A percentile compares a stretch with the other conserved stretches of the same genome.
These are phyloP conservation scores for Myopa tessellatipennis DNA, from an alignment of 2,888 invertebrate genomes.

Conservation along the genomic window DNA sequence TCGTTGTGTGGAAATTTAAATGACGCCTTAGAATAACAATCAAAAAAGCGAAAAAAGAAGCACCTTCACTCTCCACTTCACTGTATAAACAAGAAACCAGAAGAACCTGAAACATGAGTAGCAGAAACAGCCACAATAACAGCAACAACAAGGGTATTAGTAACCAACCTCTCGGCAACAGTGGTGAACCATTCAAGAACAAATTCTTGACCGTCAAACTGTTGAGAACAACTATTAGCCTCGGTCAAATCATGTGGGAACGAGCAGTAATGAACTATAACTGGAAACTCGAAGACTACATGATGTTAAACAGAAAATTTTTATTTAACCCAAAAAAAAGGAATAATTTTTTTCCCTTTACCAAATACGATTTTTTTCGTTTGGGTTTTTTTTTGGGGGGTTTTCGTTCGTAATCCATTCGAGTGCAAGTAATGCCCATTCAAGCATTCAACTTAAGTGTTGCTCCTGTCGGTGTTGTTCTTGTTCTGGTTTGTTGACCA, in stretches of 20 bases:
- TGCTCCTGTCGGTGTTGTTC: slow-evolving; percentile 9
- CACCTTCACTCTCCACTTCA: too few relatives aligned
- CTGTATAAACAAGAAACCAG: too few relatives aligned
- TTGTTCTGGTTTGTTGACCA: slow-evolving; percentile 38
- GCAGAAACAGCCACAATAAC: too few relatives aligned
- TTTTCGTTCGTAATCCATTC: neutral
- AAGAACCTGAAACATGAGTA: too few relatives aligned
- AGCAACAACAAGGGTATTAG: too few relatives aligned
- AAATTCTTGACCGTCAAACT: slow-evolving; percentile 40
- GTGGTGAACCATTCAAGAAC: slow-evolving; percentile 38
- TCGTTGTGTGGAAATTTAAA: slow-evolving; percentile 6
- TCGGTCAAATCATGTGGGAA: neutral
- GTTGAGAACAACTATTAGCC: neutral
- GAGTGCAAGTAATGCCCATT: neutral
- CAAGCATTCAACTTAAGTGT: neutral
- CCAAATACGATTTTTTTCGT: neutral
- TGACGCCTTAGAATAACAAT: neutral
- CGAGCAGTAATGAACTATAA: neutral
- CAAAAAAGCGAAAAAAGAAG: too few relatives aligned
- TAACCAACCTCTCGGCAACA: too few relatives aligned
- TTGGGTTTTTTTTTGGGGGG: slow-evolving; percentile 17
- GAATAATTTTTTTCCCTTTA: neutral
- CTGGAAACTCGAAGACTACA: slow-evolving; percentile 8
- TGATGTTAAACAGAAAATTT: slow-evolving; percentile 32
- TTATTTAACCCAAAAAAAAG: slow-evolving; percentile 11